Base-by-base conservation (phyloP, 2,888 invertebrate species). In the Theretra japonica region DNA sequence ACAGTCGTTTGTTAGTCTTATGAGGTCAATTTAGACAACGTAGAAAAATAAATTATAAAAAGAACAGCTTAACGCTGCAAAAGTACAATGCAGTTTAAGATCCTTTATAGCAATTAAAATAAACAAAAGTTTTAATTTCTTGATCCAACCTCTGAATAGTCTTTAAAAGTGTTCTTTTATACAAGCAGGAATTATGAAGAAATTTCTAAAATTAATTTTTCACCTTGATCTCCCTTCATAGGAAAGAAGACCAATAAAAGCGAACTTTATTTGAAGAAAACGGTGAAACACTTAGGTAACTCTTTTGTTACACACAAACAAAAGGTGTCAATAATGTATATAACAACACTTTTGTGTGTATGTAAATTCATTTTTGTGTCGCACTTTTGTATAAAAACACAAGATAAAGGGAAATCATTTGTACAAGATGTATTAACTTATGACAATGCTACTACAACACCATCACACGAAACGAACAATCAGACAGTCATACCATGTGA, bases 161-260 rank as follows among this genome's bases (percentile, higher is more conserved):
- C n/a, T 6, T 53, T n/a, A n/a, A 53, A 53, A n/a, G 53, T 41
- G 53, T 53, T 53, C 2, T n/a, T n/a, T 53, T 53, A 53, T n/a
- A 5, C 17, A 53, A 25, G 25, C 25, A 17, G 3, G 0, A 25
- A 25, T 17, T 23, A 1, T 25, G 25, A 58, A 17, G 23, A 58
- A 58, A 58, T 58, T 58, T 23, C 25, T 25, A 17, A 58, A 58
- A 58, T 25, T 17, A 58, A 0, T 3, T 17, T 17, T 25, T 58
- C 23, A 4, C 23, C 17, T 23, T 25, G 1, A 17, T 28, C 17
- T 11, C 25, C 1, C 11, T 41, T 41, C 41, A 41, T 11, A 15
- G 15, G 41, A 41, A 41, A 15, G 62, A 62, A 62, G 21, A 21
- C 62, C 21, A n/a, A 62, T 21, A 41, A 62, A 41, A 41, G 62